Conservation (phyloP, 2,113 vertebrate species). For the Girardinichthys multiradiatus region DNA sequence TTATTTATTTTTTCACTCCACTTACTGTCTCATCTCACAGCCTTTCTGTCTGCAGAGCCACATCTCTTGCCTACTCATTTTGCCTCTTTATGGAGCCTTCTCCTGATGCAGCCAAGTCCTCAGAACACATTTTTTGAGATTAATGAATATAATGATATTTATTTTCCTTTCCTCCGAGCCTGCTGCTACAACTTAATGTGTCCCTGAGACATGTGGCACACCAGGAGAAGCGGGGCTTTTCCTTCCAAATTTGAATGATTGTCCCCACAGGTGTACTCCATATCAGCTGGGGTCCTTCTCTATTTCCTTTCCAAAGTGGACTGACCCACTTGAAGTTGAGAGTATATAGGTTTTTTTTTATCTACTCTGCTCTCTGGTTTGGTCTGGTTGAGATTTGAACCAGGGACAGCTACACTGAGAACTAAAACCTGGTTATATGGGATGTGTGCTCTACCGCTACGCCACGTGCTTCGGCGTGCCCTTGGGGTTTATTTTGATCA, state of each 20-base stretch:
- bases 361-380: neutral
- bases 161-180: neutral
- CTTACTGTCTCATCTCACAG: constrained; percentile 21
- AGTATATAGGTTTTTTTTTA: neutral
- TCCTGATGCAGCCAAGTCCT: constrained; percentile 33
- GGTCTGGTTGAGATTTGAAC: constrained; percentile 8
- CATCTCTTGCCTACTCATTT: constrained; percentile 31
- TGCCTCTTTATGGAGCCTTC: constrained; percentile 37
- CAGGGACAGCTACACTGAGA: too few relatives aligned
- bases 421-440: too few relatives aligned
- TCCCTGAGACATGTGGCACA: constrained; percentile 51
- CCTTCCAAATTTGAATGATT: constrained; percentile 59
- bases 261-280: constrained; percentile 28
- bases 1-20: constrained; percentile 16
- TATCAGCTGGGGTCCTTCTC: constrained; percentile 15
- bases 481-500: neutral
- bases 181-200: constrained; percentile 51
- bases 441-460: too few relatives aligned
- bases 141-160: constrained; percentile 48
- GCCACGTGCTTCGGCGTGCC: too few relatives aligned
- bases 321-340: constrained; percentile 39
- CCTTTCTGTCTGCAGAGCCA: constrained; percentile 28
- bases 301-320: constrained; percentile 14
- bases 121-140: constrained; percentile 43
- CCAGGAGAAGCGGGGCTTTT: constrained; percentile 30